A percentile compares a stretch with the other conserved stretches of the same genome.
These are phyloP conservation scores for Phalacrocorax aristotelis DNA, from an alignment of 2,113 vertebrate species.

Conservation along the genomic window DNA sequence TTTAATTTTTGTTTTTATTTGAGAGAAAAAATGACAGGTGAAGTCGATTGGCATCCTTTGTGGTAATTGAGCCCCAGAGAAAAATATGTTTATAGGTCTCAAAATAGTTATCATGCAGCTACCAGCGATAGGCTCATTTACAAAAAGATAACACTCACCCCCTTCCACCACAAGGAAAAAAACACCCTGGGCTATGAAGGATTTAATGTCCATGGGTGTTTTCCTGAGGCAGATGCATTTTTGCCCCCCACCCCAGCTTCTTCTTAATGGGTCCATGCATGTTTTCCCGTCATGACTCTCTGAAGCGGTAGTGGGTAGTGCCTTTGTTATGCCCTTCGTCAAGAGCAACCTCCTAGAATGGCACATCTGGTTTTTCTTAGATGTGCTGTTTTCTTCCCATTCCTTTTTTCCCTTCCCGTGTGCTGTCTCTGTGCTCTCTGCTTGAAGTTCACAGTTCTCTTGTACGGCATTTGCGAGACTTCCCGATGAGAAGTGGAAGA, in stretches of 20 bases:
- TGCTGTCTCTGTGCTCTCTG: neutral
- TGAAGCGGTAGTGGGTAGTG: neutral
- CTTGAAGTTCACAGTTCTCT: neutral
- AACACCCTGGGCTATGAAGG: neutral
- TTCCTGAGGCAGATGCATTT: neutral
- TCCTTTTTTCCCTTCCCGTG: neutral
- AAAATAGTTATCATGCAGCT: neutral
- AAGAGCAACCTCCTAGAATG: neutral
- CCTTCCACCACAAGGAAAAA: neutral
- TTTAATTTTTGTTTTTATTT: neutral
- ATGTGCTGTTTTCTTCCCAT: neutral
- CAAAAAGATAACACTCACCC: neutral
- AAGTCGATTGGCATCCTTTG: neutral
- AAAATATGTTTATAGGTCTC: conserved; percentile 21
- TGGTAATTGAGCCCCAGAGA: conserved; percentile 43
- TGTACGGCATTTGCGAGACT: neutral
- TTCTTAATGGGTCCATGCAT: rapidly evolving
- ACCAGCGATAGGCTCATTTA: neutral
- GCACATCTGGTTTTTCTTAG: neutral
- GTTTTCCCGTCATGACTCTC: neutral
- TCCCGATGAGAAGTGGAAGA: neutral
- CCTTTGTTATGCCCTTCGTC: neutral
- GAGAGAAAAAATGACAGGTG: conserved; percentile 20
- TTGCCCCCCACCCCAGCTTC: neutral
- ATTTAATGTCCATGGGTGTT: neutral